Evolutionary conservation across 2,888 invertebrate genomes (phyloP), one percentile per base, ranked within the genome.

Genomic region (Ichneumoninae sp.): DNA sequence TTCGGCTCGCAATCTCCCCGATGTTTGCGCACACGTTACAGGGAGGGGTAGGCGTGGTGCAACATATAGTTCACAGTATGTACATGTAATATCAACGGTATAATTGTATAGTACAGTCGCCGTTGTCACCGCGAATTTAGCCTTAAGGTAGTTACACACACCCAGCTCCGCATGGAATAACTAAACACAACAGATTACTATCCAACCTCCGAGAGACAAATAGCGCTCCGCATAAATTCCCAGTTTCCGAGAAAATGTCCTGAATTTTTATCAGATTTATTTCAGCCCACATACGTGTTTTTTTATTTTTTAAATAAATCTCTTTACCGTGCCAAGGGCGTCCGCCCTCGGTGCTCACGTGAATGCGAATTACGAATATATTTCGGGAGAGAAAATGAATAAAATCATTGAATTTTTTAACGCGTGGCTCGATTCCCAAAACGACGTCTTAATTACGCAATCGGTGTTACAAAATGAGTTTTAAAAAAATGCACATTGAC

Each of bases 101-200:
- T 65, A 47, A 47, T 57, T 72, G 72, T 72, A 62, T 26, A 72
- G 71, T 36, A 62, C 33, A 65, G 71, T 68, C 52, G 66, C 52
- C 60, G 77, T 70, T 84, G 78, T 81, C 78, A 70, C 30, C 66
- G 54, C 3, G 69, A 50, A 75, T 66, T 66, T 47, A 71, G 84
- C 84, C 84, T 84, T 82, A 82, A 84, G 84, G 79, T 82, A 54
- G 60, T 69, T 80, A 44, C 66, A 80, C 82, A 50, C 78, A 79
- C 71, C 70, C 33, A 71, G 40, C 62, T 8, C 65, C 50, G 52
- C 52, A 66, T 66, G 19, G 19, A 76, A 76, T 62, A n/a, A 76
- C 66, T 52, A 22, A 16, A 62, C 30, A 62, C 30, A 62, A 52
- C 57, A 71, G 71, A 84, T 82, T 52, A 82, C 60, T 72, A 72